Evolutionary conservation across 2,113 vertebrate genomes (phyloP).

Genomic region (Pleuronectes platessa): DNA sequence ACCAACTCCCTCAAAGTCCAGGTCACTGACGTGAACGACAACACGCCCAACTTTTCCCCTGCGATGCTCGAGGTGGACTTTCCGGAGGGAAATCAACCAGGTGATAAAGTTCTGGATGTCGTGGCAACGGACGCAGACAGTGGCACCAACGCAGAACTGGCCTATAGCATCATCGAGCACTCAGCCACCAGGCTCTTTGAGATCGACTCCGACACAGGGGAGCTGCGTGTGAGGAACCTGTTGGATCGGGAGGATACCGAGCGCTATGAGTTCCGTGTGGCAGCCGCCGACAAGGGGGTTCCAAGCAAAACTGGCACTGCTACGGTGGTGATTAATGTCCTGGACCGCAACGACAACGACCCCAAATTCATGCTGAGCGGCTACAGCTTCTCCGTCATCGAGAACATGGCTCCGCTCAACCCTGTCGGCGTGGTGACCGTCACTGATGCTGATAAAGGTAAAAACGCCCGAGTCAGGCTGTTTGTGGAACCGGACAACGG

Average conservation of each 20-base stretch:
- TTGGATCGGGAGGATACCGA: slow-evolving; percentile 92
- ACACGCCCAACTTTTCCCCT: slow-evolving; percentile 90
- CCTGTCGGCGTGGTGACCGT: slow-evolving; percentile 97
- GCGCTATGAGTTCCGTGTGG: slow-evolving; percentile 90
- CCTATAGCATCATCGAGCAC: slow-evolving; percentile 88
- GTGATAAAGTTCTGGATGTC: slow-evolving; percentile 88
- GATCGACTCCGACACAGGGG: slow-evolving; percentile 88
- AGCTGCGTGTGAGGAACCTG: slow-evolving; percentile 89
- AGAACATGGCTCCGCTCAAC: slow-evolving; percentile 94
- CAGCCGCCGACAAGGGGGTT: slow-evolving; percentile 91
- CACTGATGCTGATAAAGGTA: slow-evolving; percentile 92
- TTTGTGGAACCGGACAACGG: slow-evolving; percentile 95
- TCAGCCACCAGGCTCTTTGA: slow-evolving; percentile 86
- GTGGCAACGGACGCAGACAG: slow-evolving; percentile 92
- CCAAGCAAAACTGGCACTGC: slow-evolving; percentile 94
- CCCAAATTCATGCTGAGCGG: slow-evolving; percentile 96
- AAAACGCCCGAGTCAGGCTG: slow-evolving; percentile 90
- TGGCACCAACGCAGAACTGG: slow-evolving; percentile 90
- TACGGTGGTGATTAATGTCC: slow-evolving; percentile 89
- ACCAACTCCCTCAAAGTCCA: slow-evolving; percentile 96
- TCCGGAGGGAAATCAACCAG: slow-evolving; percentile 90
- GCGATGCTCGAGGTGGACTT: slow-evolving; percentile 89
- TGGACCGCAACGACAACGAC: slow-evolving; percentile 97
- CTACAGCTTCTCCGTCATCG: slow-evolving; percentile 97
- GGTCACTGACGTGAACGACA: slow-evolving; percentile 96